Percentiles rank a stretch among this genome's conserved stretches.
Conservation (phyloP, 2,797 vertebrate species). For the Rhincodon typus region DNA sequence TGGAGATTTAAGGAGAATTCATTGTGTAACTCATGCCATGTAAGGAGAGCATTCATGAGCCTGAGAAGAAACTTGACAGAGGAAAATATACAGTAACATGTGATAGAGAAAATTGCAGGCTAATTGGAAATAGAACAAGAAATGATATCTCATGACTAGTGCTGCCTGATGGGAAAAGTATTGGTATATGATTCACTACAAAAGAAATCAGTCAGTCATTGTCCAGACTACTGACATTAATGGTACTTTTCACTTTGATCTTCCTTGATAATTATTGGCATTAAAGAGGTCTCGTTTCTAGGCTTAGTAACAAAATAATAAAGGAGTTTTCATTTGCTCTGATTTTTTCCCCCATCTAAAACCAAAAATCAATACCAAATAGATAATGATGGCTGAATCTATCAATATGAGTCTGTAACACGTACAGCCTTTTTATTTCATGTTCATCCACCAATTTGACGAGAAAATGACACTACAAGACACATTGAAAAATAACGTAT, state of each 20-base stretch:
- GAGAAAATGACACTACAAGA: not conserved
- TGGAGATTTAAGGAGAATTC: not conserved
- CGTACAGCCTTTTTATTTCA: not conserved
- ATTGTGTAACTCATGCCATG: not conserved
- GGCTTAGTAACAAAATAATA: slow-evolving; percentile 11
- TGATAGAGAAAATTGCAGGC: not conserved
- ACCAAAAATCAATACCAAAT: not conserved
- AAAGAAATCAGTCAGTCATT: slow-evolving; percentile 12
- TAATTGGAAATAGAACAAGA: slow-evolving; percentile 9
- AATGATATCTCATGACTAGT: not conserved
- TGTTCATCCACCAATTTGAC: not conserved
- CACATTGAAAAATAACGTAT: not conserved
- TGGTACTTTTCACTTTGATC: not conserved
- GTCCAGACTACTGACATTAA: not conserved
- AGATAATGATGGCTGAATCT: not conserved
- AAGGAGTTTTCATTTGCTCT: not conserved
- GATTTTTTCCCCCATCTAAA: not conserved
- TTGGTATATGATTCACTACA: slow-evolving; percentile 20
- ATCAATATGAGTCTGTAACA: not conserved
- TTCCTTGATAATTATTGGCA: not conserved
- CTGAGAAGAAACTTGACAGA: not conserved
- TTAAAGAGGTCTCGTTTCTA: not conserved
- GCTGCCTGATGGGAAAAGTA: not conserved
- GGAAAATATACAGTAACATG: too few species aligned
- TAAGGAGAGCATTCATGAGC: not conserved